Base-by-base conservation (phyloP, 2,797 vertebrate genomes). In the Sebastiscus tertius region DNA sequence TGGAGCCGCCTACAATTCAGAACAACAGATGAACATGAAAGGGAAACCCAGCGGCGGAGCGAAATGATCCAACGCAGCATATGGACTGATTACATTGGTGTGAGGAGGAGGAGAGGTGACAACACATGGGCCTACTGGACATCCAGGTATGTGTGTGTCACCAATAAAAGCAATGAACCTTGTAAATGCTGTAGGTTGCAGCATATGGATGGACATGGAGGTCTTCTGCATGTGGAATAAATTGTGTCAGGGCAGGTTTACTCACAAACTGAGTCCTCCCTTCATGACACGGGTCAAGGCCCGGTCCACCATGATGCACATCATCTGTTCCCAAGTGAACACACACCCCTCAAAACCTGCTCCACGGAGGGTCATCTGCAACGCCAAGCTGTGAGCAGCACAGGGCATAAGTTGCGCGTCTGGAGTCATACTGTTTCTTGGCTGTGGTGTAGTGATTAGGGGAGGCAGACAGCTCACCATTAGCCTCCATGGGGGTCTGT, bases 261-360 rank as follows among this genome's bases (percentile, higher is more conserved):
- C 87, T 94, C 93, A 95, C 79, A 77, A 77, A 67, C 66, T 90
- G 79, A 90, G 70, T 93, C 87, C 85, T 88, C 81, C 82, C n/a
- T 80, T 69, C 69, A 27, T 75, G 87, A 82, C 89, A 90, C 55
- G 62, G 89, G 93, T 92, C 90, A 89, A 67, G 52, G 74, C 89
- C 87, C 66, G 79, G 89, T 88, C 67, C 85, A 77, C 52, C 79
- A 88, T 93, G 89, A 94, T 91, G 83, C 87, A 87, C 75, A 89
- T 93, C 90, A 92, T 95, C 93, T 96, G 94, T 82, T 92, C 89
- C 81, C 82, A 9, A 75, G 12, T 31, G 87, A 76, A 82, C 82
- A 72, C 69, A 84, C 71, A 62, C 79, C 77, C 89, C 92, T 66
- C 68, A 82, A 78, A 90, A 89, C 82, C 87, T 91, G 84, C 85